Percentiles rank a stretch among this genome's conserved stretches.
Conservation (phyloP, 1,140 invertebrate genomes). For the Amphibalanus amphitrite region DNA sequence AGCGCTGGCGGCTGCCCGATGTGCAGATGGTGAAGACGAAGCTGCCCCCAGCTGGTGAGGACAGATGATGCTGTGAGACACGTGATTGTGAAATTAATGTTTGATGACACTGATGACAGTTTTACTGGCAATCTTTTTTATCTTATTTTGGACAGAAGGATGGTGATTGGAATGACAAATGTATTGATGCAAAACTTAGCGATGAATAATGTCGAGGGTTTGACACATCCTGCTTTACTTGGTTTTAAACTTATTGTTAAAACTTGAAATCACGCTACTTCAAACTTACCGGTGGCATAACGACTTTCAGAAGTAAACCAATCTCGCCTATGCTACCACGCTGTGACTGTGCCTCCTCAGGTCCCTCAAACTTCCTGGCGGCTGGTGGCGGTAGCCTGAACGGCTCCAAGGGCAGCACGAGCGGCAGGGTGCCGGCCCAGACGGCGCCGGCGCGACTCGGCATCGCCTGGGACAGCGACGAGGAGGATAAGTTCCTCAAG, state of each 20-base stretch:
- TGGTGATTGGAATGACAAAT: too few relatives aligned
- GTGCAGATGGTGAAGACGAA: constrained; percentile 41
- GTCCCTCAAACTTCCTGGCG: background rate
- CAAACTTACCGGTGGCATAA: background rate
- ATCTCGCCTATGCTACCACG: background rate
- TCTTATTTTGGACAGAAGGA: too few relatives aligned
- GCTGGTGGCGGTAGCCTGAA: constrained; percentile 3
- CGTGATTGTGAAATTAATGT: too few relatives aligned
- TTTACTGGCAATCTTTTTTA: too few relatives aligned
- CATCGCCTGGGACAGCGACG: constrained; percentile 23
- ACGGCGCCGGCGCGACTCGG: constrained; percentile 30
- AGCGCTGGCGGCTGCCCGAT: constrained; percentile 53
- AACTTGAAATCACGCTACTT: background rate
- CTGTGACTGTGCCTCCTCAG: background rate
- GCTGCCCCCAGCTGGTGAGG: constrained; percentile 42
- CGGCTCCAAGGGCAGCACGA: constrained; percentile 6
- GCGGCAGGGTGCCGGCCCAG: constrained; percentile 19
- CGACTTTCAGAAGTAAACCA: background rate
- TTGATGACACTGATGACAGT: too few relatives aligned
- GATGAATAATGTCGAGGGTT: too few relatives aligned
- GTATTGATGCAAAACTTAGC: too few relatives aligned
- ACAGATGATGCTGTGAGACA: too few relatives aligned
- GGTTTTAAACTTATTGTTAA: too few relatives aligned
- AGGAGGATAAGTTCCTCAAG: constrained; percentile 26
- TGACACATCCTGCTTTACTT: too few relatives aligned